Evolutionary conservation across 2,797 vertebrate species (phyloP).

Genomic region (Acanthurus tractus): DNA sequence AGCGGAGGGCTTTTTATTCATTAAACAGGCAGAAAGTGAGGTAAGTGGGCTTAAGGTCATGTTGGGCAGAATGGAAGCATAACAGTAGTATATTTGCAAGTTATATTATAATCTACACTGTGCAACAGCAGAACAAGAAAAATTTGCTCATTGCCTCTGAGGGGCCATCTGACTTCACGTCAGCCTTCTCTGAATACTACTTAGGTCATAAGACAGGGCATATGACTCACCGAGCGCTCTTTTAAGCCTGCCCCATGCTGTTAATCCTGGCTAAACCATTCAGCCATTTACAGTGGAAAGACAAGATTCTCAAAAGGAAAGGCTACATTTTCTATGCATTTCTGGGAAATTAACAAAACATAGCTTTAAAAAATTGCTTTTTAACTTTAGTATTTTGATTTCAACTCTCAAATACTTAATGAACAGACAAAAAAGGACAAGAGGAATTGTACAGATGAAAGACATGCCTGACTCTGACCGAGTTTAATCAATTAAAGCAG

Average conservation of each 20-base stretch:
- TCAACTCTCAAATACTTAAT: neutral
- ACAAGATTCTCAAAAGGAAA: neutral
- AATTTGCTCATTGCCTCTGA: slow-evolving; percentile 1
- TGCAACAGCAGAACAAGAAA: neutral
- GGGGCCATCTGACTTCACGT: neutral
- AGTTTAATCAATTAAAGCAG: neutral
- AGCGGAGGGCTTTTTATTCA: neutral
- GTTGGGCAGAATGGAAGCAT: neutral
- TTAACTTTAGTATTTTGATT: neutral
- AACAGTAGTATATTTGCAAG: neutral
- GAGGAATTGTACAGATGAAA: neutral
- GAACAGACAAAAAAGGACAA: neutral
- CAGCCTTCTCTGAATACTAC: slow-evolving; percentile 25
- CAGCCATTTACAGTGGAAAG: slow-evolving; percentile 27
- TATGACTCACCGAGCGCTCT: slow-evolving; percentile 55
- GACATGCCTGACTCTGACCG: neutral
- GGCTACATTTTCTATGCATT: neutral
- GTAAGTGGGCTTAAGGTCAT: neutral
- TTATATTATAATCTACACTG: neutral
- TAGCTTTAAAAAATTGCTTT: neutral
- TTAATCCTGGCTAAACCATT: slow-evolving; percentile 49
- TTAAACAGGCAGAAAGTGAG: neutral
- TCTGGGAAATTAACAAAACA: neutral
- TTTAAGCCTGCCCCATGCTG: slow-evolving; percentile 42
- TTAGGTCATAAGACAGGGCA: slow-evolving; percentile 66